Evolutionary conservation across 1,140 invertebrate genomes (phyloP).

Genomic region (Zaprionus capensis): DNA sequence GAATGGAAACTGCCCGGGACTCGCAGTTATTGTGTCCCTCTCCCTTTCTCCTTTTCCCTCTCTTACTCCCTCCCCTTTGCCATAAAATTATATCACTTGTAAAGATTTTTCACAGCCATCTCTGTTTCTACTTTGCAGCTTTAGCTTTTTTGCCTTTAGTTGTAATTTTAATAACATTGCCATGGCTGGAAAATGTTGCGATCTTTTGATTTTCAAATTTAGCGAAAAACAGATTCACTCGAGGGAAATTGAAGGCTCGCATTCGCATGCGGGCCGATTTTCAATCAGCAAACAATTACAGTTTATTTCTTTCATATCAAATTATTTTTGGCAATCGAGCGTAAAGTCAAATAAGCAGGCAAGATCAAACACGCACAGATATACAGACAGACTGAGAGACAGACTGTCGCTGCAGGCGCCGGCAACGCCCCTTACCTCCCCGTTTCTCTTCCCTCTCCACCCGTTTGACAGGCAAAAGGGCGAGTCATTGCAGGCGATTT

Average conservation of each 20-base stretch:
- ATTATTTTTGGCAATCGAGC: constrained; percentile 82
- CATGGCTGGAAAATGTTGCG: constrained; percentile 8
- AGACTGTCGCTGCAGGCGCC: constrained; percentile 19
- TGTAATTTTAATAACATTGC: constrained; percentile 68
- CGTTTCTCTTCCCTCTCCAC: not conserved
- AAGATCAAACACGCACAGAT: constrained; percentile 54
- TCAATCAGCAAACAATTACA: constrained; percentile 79
- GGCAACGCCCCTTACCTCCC: not conserved
- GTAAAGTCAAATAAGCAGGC: constrained; percentile 76
- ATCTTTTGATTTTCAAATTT: constrained; percentile 20
- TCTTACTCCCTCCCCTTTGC: constrained; percentile 6
- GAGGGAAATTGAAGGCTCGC: constrained; percentile 16
- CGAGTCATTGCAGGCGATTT: constrained; percentile 81
- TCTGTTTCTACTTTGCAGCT: constrained; percentile 10
- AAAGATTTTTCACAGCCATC: constrained; percentile 38
- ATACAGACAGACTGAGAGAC: constrained; percentile 34
- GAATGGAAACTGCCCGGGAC: constrained; percentile 52
- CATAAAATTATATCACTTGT: constrained; percentile 63
- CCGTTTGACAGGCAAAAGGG: constrained; percentile 54
- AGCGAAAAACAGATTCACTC: constrained; percentile 18
- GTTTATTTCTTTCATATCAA: constrained; percentile 82
- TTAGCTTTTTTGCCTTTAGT: constrained; percentile 23
- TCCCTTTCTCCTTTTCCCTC: not conserved
- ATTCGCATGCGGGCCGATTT: constrained; percentile 34
- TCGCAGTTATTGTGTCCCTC: constrained; percentile 23